Base-by-base conservation (phyloP, 2,113 vertebrate genomes). In the Cololabis saira region DNA sequence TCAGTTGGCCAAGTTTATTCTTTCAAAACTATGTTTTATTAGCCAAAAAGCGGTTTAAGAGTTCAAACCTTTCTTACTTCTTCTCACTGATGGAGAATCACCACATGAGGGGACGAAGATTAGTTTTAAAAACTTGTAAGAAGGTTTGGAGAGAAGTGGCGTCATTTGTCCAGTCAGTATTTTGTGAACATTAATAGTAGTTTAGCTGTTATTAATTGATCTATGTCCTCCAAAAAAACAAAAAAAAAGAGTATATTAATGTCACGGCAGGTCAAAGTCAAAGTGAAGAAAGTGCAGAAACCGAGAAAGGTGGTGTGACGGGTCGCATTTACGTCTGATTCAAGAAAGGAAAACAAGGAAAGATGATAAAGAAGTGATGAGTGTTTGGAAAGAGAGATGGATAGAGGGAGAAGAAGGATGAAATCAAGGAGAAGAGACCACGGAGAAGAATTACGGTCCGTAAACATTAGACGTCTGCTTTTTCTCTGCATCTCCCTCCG, bases 401-500 rank as follows among this genome's bases (percentile, higher is more conserved):
- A 41, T 22, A 24, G 11, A 24, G 3, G 18, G 55, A 47, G 13
- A 24, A 22, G 37, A 45, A 10, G 2, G 2, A 19, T 42, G 42
- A 16, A 57, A 67, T 45, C n/a, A 33, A 15, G 1, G 17, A 57
- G 21, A 16, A 13, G 19, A 30, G 27, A 21, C 18, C 67, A 45
- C 6, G 1, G 27, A 18, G 21, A 41, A 0, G 1, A 44, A 58
- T 47, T 13, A 45, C 12, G 55, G 42, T 18, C 50, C 43, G 49
- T 37, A 11, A 37, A 6, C 56, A 56, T 14, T 30, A 18, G 30
- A 70, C 17, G 55, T 60, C 65, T 63, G 67, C 49, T 52, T 42
- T 67, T 45, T 74, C 60, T 57, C 44, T 37, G 16, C 30, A 40
- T 60, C 63, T 75, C 81, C 78, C 76, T 78, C 77, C 62, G 14